Conservation (phyloP, 1,140 invertebrate genomes). For the Drosophila tsacasi region DNA sequence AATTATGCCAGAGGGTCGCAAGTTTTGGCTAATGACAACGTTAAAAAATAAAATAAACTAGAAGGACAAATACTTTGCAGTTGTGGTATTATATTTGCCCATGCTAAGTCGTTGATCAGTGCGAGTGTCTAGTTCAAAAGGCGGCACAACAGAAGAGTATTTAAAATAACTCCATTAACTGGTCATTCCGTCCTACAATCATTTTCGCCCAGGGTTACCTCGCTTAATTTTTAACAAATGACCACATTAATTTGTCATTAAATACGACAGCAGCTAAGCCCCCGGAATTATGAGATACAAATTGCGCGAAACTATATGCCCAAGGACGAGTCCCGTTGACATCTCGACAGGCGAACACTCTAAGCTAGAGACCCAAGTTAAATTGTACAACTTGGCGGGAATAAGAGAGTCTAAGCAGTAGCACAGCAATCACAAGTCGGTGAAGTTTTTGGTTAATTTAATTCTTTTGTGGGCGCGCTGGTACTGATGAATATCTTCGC, state of each 20-base stretch:
- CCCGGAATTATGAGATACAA: constrained; percentile 67
- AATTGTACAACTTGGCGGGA: constrained; percentile 33
- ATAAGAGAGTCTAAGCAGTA: background rate
- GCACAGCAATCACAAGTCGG: background rate
- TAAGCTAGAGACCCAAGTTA: constrained; percentile 2
- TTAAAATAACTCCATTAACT: constrained; percentile 60
- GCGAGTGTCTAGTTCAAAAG: background rate
- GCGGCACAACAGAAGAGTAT: constrained; percentile 21
- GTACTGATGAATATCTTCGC: constrained; percentile 39
- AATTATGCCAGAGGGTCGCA: constrained; percentile 50
- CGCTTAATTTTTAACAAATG: constrained; percentile 69
- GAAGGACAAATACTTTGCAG: constrained; percentile 52
- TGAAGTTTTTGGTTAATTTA: constrained; percentile 5
- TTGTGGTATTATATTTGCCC: constrained; percentile 30
- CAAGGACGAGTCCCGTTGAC: constrained; percentile 61
- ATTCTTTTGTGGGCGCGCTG: constrained; percentile 43
- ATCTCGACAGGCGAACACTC: constrained; percentile 30
- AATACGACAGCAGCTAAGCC: constrained; percentile 22
- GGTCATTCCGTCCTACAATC: constrained; percentile 13
- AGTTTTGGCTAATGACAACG: constrained; percentile 58
- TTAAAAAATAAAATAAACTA: constrained; percentile 40
- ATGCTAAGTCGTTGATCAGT: background rate
- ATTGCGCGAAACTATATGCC: constrained; percentile 62
- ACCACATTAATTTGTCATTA: constrained; percentile 57
- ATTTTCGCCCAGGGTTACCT: constrained; percentile 29